phyloP scores from a whole-genome alignment of 1,140 invertebrate genomes.

The Metaphire vulgaris region DNA sequence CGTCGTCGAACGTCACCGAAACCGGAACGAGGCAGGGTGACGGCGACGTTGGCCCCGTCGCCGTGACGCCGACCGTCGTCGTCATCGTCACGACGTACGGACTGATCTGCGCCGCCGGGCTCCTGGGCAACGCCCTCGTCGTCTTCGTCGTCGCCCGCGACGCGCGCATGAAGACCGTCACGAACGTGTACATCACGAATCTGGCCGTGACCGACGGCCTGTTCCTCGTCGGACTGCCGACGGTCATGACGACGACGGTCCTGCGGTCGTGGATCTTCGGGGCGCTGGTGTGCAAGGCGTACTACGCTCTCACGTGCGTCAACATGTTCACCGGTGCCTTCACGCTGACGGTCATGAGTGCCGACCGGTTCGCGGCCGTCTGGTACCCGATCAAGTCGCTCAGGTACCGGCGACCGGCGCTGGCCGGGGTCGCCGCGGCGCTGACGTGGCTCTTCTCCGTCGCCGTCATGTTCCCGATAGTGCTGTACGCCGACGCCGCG shows the following conservation, averaged over 20 bases:
- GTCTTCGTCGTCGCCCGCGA: conserved; percentile 78
- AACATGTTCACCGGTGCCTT: conserved; percentile 93
- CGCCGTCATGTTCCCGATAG: conserved; percentile 69
- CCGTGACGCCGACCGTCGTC: too few species aligned
- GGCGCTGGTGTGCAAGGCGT: conserved; percentile 78
- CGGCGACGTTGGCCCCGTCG: too few species aligned
- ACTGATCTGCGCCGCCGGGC: conserved; percentile 76
- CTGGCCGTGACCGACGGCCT: conserved; percentile 91
- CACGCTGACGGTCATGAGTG: too few species aligned
- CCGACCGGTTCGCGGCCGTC: conserved; percentile 90
- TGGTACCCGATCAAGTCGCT: conserved; percentile 88
- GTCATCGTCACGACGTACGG: conserved; percentile 47
- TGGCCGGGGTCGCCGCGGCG: conserved; percentile 48
- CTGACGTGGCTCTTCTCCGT: conserved; percentile 54
- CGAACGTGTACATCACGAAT: conserved; percentile 93
- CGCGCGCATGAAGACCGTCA: conserved; percentile 57
- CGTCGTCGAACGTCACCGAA: too few species aligned
- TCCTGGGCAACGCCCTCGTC: conserved; percentile 85
- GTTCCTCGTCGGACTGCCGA: conserved; percentile 86
- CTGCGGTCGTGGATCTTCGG: conserved; percentile 83
- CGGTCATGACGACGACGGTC: conserved; percentile 78
- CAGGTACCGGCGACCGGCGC: conserved; percentile 53
- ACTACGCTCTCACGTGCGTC: conserved; percentile 80
- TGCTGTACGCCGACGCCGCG: conserved; percentile 86
- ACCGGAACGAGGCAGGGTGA: too few species aligned